Base-by-base conservation (phyloP, 2,113 vertebrate species). In the Struthio camelus region DNA sequence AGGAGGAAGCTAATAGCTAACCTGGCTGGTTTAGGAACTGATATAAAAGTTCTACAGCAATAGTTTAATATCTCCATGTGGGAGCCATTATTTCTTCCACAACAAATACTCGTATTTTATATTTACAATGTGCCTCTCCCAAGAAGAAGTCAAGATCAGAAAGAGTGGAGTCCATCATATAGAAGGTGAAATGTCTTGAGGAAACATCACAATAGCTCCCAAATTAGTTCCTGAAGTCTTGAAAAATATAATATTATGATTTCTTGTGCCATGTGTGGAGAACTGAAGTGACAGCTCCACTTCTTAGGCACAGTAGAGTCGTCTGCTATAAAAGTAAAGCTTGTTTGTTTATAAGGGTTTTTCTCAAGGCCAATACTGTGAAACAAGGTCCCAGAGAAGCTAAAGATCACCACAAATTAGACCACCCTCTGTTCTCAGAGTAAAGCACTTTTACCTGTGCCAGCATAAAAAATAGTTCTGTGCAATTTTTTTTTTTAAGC, bases 1-100 rank as follows among this genome's bases (percentile, higher is more conserved):
- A 87, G 75, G 38, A 67, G 46, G 46, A 87, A 90, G 40, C 28
- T 80, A 91, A 69, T 66, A 91, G 86, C 40, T 94, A 90, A 93
- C 23, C 53, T 77, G 38, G 51, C 44, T 58, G 58, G 6, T 10
- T 92, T 67, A 58, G 44, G 8, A 83, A 59, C 11, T 65, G 66
- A 91, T 25, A 59, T 61, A 72, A 91, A 87, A 93, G 10, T 38
- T 78, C 32, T 65, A 8, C 18, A 75, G 32, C 17, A 70, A 50
- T 38, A 71, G 38, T 80, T 90, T 85, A 64, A 14, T 67, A 88
- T 61, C 27, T 94, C 27, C 53, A 50, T n/a, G 38, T 80, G 69
- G 23, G 67, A 91, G 28, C 11, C 20, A 30, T 93, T 53, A 36
- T 56, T 72, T 88, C n/a, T 85, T 27, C 54, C 70, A 77, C 28